Evolutionary conservation across 2,888 invertebrate genomes (phyloP), one percentile per base, ranked within the genome.

Genomic region (Pristionchus japonicus): DNA sequence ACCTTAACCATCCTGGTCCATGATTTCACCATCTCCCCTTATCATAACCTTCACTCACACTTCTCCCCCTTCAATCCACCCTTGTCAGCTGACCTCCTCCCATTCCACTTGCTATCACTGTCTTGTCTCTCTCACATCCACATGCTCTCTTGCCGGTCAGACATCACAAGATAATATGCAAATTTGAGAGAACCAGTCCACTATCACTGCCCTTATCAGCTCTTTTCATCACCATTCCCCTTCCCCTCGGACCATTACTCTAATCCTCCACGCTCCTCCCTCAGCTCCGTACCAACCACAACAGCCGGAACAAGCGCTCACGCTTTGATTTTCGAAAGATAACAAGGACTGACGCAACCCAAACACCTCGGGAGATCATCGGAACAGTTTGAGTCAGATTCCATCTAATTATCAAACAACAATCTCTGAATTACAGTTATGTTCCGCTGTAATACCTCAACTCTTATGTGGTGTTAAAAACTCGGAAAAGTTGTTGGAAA

Each of bases 21-120:
- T 23, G 23, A 52, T 52, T 52, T 52, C 52, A 17, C 52, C 15
- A n/a, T n/a, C n/a, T n/a, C n/a, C 43, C 43, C 6, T 43, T 43
- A 6, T 43, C 43, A 43, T 43, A 43, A 43, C 43, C 7, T 11
- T 11, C 7, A 6, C 43, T 43, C 7, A 11, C 43, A 9, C 11
- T 43, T 23, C 52, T 52, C 57, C 6, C n/a, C 23, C 23, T 9
- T 3, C 7, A 6, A 23, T 57, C n/a, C 7, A n/a, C 23, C 3
- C 57, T n/a, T 57, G 57, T 57, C 57, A 57, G 57, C 57, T 57
- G 57, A 57, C 57, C 57, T n/a, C 57, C n/a, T 43, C 43, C 43
- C 43, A 43, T 43, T 91, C 0, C 96, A 96, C 13, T 98, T 96
- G 49, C 95, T 94, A 64, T 64, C 64, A 64, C 64, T 64, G 64